Evolutionary conservation across 2,888 invertebrate genomes (phyloP).

Genomic region (Rotaria magnacalcarata): DNA sequence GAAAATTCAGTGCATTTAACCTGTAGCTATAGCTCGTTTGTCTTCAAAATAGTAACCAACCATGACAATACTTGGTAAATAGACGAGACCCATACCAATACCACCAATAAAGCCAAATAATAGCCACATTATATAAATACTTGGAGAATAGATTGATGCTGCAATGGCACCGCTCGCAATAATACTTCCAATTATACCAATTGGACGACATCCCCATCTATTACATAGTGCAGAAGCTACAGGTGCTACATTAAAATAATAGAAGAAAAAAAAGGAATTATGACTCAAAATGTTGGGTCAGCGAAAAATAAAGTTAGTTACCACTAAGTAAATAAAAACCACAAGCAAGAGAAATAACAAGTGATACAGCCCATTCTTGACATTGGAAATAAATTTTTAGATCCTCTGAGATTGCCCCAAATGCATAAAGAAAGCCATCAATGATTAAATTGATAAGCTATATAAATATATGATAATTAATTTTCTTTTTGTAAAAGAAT

Average conservation of each 20-base stretch:
- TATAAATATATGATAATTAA: not conserved
- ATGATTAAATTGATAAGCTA: conserved; percentile 44
- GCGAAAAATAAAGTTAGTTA: not conserved
- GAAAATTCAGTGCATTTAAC: not conserved
- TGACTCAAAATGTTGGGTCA: not conserved
- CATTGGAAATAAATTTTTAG: not conserved
- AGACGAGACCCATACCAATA: conserved; percentile 68
- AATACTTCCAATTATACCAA: conserved; percentile 41
- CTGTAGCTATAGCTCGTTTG: conserved; percentile 45
- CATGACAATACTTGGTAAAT: conserved; percentile 41
- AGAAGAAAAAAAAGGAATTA: not conserved
- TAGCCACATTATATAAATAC: conserved; percentile 40
- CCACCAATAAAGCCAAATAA: conserved; percentile 56
- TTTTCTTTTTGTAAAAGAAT: not conserved
- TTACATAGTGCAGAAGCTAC: conserved; percentile 43
- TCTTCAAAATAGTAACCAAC: conserved; percentile 45
- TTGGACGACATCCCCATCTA: conserved; percentile 41
- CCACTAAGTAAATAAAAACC: conserved; percentile 35
- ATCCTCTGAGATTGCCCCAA: conserved; percentile 39
- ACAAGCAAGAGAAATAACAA: conserved; percentile 41
- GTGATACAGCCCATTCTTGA: conserved; percentile 40
- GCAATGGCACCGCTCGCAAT: conserved; percentile 27
- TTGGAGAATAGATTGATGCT: conserved; percentile 39
- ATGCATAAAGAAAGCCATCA: conserved; percentile 45
- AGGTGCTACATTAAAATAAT: conserved; percentile 24